These are phyloP conservation scores for Gobio gobio DNA, from an alignment of 2,113 vertebrate genomes.

Conservation along the genomic window DNA sequence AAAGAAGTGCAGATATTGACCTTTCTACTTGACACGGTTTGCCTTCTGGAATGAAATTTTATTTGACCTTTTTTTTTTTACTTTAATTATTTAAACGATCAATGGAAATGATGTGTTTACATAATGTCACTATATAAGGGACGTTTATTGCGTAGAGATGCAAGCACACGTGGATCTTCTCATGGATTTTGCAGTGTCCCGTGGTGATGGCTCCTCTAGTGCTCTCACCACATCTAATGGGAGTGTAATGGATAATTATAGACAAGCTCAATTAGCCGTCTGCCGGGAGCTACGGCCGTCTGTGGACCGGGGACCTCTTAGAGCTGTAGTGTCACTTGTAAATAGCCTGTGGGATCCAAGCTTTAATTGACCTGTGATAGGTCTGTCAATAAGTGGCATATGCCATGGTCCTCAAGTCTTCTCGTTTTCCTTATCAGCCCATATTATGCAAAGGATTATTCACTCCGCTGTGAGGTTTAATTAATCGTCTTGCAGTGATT, in stretches of 20 bases:
- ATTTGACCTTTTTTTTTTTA: conserved; percentile 31
- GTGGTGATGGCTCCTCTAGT: not conserved
- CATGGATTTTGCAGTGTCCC: conserved; percentile 19
- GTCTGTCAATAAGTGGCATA: conserved; percentile 45
- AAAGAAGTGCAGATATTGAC: not conserved
- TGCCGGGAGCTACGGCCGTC: conserved; percentile 24
- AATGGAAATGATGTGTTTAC: conserved; percentile 32
- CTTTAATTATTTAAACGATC: not conserved
- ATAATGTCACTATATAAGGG: conserved; percentile 36
- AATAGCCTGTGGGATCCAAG: conserved; percentile 10
- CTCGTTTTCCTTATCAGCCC: conserved; percentile 38
- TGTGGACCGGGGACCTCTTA: conserved; percentile 36
- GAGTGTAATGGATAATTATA: conserved; percentile 20
- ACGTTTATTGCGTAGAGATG: conserved; percentile 55
- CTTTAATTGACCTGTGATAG: conserved; percentile 46
- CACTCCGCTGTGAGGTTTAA: conserved; percentile 10
- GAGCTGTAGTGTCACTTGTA: conserved; percentile 47
- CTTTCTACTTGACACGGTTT: conserved; percentile 24
- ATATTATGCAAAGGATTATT: conserved; percentile 61
- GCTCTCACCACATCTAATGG: not conserved
- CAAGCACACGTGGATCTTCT: conserved; percentile 31
- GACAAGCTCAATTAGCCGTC: conserved; percentile 51
- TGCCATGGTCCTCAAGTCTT: not conserved
- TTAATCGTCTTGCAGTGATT: conserved; percentile 27
- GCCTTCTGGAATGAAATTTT: not conserved